phyloP scores from a whole-genome alignment of 2,797 vertebrate genomes.

The Moxostoma hubbsi region DNA sequence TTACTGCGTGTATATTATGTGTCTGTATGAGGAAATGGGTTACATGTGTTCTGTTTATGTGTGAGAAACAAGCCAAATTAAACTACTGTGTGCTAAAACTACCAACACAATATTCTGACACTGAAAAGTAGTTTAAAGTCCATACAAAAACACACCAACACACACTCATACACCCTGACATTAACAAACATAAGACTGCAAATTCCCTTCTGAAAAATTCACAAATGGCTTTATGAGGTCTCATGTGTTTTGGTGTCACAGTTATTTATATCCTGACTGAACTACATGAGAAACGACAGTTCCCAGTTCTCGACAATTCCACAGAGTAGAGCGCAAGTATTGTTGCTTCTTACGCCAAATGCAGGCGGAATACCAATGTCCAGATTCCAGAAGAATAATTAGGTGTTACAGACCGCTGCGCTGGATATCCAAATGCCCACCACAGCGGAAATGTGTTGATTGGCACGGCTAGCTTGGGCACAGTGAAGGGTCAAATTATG shows the following conservation, averaged over 20 bases:
- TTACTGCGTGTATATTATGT: too few relatives aligned
- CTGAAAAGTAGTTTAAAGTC: not conserved
- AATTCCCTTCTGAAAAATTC: constrained; percentile 1
- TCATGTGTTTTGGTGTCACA: constrained; percentile 31
- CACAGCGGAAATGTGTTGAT: constrained; percentile 65
- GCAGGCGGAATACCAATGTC: constrained; percentile 63
- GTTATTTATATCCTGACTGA: constrained; percentile 49
- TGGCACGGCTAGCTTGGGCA: constrained; percentile 11
- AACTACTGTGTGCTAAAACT: not conserved
- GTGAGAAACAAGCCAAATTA: too few relatives aligned
- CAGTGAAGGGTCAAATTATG: constrained; percentile 65
- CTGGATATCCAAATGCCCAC: constrained; percentile 66
- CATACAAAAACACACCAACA: not conserved
- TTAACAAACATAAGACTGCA: constrained; percentile 15
- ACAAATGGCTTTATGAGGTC: constrained; percentile 7
- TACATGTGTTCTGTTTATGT: not conserved
- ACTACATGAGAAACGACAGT: constrained; percentile 45
- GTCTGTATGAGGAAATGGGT: too few relatives aligned
- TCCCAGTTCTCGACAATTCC: constrained; percentile 51
- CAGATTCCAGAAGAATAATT: constrained; percentile 73
- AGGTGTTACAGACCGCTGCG: constrained; percentile 67
- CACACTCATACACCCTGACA: not conserved
- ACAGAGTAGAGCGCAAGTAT: constrained; percentile 50
- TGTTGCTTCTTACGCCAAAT: constrained; percentile 68
- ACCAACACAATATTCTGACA: not conserved